phyloP scores from a whole-genome alignment of 2,888 invertebrate species.

The Drosophila subsilvestris region DNA sequence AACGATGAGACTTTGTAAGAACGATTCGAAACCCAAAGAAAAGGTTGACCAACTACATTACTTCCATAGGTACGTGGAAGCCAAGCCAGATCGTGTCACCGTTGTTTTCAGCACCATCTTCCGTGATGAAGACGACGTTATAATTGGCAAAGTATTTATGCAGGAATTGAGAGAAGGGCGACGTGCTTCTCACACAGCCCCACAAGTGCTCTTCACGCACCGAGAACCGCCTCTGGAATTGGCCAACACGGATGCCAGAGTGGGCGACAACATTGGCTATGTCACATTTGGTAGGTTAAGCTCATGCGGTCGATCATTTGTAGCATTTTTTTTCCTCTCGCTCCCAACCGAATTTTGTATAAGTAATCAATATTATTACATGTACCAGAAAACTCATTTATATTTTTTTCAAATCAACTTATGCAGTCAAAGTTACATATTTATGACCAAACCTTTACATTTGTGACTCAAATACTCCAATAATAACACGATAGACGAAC shows the following conservation, averaged over 20 bases:
- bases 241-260: conserved; percentile 95
- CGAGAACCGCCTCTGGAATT: conserved; percentile 98
- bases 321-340: conserved; percentile 45
- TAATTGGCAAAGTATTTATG: conserved; percentile 99
- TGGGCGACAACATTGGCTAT: conserved; percentile 99
- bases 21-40: neutral
- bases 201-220: conserved; percentile 95
- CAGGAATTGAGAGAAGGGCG: conserved; percentile 99
- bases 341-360: conserved; percentile 54
- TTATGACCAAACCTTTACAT: neutral
- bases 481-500: conserved; percentile 31
- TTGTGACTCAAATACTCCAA: conserved; percentile 41
- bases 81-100: conserved; percentile 98
- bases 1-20: conserved; percentile 99
- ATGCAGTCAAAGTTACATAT: conserved; percentile 46
- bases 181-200: conserved; percentile 97
- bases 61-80: conserved; percentile 94
- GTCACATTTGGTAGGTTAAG: conserved; percentile 95
- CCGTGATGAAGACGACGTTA: conserved; percentile 98
- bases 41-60: neutral
- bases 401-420: conserved; percentile 1
- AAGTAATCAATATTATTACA: conserved; percentile 36
- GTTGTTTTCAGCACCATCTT: conserved; percentile 99
- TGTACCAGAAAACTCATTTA: conserved; percentile 34
- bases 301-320: conserved; percentile 21